Evolutionary conservation across 2,797 vertebrate genomes (phyloP).

Genomic region (Lepidocolaptes lacrymiger): DNA sequence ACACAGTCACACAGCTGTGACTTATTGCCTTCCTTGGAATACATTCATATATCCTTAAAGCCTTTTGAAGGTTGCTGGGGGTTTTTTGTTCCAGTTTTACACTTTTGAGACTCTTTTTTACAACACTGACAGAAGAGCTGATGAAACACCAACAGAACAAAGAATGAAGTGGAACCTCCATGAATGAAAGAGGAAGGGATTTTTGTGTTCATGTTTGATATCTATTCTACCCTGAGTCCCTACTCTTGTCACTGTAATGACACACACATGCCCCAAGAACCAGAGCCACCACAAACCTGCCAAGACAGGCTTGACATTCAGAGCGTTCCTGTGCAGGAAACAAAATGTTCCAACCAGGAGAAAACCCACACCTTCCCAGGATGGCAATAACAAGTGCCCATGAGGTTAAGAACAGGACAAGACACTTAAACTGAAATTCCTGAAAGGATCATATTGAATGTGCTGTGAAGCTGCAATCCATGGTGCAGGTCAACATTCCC

Average conservation of each 20-base stretch:
- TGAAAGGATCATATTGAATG: background rate
- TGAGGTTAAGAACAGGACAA: background rate
- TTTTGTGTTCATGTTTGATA: background rate
- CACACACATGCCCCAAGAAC: rapidly evolving
- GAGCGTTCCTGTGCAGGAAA: background rate
- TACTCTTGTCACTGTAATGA: background rate
- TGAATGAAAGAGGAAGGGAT: background rate
- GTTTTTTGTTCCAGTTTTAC: background rate
- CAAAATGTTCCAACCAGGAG: background rate
- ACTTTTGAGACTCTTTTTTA: background rate
- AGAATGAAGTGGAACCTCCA: background rate
- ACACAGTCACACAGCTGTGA: background rate
- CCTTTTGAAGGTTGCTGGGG: background rate
- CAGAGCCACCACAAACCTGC: background rate
- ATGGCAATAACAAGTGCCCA: background rate
- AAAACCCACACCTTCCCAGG: background rate
- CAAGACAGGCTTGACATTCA: background rate
- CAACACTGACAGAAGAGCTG: background rate
- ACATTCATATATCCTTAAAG: background rate
- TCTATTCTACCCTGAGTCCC: background rate
- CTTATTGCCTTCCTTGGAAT: background rate
- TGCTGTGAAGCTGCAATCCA: background rate
- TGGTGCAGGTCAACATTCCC: background rate
- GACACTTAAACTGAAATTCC: background rate
- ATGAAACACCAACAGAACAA: background rate